Percentiles rank a stretch among this genome's conserved stretches.
Conservation (phyloP, 2,888 invertebrate genomes). For the Cantharis rufa region DNA sequence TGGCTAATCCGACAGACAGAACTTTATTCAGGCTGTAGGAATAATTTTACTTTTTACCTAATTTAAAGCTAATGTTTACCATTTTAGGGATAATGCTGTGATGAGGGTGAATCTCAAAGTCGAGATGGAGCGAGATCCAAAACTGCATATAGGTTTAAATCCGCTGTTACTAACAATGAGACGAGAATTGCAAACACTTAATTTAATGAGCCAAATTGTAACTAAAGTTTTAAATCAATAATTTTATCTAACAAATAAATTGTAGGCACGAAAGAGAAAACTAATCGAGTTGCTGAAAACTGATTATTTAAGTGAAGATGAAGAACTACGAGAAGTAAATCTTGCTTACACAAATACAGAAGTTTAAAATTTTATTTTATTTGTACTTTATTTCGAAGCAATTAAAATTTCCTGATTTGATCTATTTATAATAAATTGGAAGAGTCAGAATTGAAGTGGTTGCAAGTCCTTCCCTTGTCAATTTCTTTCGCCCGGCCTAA, state of each 20-base stretch:
- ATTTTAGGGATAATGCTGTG: constrained; percentile 34
- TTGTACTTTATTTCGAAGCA: background rate
- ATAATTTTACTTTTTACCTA: background rate
- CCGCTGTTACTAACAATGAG: constrained; percentile 38
- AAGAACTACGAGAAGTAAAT: constrained; percentile 43
- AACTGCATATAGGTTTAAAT: constrained; percentile 38
- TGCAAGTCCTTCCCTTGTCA: too few species aligned
- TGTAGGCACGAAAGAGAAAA: background rate
- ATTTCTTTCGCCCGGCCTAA: too few species aligned
- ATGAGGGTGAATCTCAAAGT: constrained; percentile 33
- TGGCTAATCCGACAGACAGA: background rate
- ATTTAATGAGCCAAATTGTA: background rate
- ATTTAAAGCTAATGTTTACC: background rate
- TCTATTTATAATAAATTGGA: background rate
- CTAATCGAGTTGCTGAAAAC: constrained; percentile 38
- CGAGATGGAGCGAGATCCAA: constrained; percentile 31
- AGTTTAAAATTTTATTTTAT: background rate
- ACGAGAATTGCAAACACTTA: constrained; percentile 32
- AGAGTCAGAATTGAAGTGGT: too few species aligned
- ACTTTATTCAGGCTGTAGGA: background rate
- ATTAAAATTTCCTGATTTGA: background rate
- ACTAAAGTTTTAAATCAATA: background rate
- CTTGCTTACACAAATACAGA: constrained; percentile 42
- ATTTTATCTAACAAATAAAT: background rate
- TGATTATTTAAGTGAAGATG: constrained; percentile 42